Evolutionary conservation across 1,140 invertebrate genomes (phyloP), one percentile per base, ranked within the genome.

Genomic region (Belonocnema kinseyi): DNA sequence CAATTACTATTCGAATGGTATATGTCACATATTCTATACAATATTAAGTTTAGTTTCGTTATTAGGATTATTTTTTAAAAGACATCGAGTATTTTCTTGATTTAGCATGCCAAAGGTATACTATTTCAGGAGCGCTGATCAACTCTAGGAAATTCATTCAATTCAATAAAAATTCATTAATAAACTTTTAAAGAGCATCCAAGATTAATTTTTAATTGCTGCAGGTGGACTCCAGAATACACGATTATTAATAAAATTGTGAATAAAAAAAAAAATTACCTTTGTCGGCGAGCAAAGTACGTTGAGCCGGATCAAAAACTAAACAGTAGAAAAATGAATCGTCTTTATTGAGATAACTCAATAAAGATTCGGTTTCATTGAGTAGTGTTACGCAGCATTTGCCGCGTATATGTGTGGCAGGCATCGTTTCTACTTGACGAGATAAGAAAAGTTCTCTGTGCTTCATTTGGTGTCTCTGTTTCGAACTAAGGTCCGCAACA

Each of bases 281-380:
- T 94, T 99, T 98, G 92, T 99, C 99, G 83, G 98, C 98, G 87
- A 99, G 94, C 87, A 99, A 93, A 86, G 99, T 99, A 92, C 99
- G 99, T 92, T 99, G 98, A 91, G 97, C 95, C 79, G 98, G 98
- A 94, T 99, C 99, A 92, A 99, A 99, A 80, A 99, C 99, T 90
- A 99, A 94, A 89, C 98, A 99, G 93, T 99, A 99, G 92, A 99
- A 99, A 94, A 99, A 99, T 88, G 97, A 96, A 92, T 99, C 98
- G 94, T 99, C 98, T 94, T 98, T 98, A 92, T 97, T 97, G 82
- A 99, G 94, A 93, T 99, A 99, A 89, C 97, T 98, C 84, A 96
- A 93, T 83, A 98, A 93, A 82, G 97, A 97, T 93, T 99, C 99
- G 71, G 98, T 99, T 94, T 99, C 98, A 92, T 99, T 99, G 89